Conservation (phyloP, 2,113 vertebrate genomes). For the Ciconia maguari region DNA sequence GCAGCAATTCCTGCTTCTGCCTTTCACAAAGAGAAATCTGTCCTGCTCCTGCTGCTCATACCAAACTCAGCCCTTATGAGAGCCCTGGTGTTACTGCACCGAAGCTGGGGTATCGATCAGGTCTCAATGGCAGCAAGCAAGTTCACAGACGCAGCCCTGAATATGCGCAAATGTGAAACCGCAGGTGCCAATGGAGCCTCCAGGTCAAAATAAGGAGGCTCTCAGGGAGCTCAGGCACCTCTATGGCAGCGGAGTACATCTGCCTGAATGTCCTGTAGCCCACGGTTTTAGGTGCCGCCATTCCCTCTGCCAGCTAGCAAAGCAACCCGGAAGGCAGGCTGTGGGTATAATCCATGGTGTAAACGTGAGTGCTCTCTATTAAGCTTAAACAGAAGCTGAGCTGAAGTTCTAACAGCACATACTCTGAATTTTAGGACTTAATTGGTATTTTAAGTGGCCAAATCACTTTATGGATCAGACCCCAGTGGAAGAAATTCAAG, state of each 20-base stretch:
- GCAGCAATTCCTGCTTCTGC: neutral
- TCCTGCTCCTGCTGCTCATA: fast-evolving
- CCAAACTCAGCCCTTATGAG: neutral
- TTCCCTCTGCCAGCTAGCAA: neutral
- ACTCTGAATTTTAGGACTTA: neutral
- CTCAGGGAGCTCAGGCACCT: neutral
- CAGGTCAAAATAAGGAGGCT: neutral
- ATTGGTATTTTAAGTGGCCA: neutral
- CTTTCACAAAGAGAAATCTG: neutral
- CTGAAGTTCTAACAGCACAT: neutral
- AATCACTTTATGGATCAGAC: neutral
- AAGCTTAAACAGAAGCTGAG: neutral
- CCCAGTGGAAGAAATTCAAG: neutral
- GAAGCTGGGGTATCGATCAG: too few relatives aligned
- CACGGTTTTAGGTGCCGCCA: neutral
- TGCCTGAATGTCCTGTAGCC: neutral
- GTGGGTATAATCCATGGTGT: neutral
- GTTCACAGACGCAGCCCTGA: neutral
- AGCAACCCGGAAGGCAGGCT: neutral
- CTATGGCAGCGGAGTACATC: neutral
- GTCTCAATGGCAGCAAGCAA: neutral
- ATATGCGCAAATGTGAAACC: neutral
- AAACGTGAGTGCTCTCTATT: neutral
- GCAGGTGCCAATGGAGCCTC: neutral
- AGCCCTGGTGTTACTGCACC: fast-evolving